Percentiles rank a stretch among this genome's conserved stretches.
Evolutionary conservation across 1,140 invertebrate genomes (phyloP).

Genomic region (Meloidogyne floridensis): DNA sequence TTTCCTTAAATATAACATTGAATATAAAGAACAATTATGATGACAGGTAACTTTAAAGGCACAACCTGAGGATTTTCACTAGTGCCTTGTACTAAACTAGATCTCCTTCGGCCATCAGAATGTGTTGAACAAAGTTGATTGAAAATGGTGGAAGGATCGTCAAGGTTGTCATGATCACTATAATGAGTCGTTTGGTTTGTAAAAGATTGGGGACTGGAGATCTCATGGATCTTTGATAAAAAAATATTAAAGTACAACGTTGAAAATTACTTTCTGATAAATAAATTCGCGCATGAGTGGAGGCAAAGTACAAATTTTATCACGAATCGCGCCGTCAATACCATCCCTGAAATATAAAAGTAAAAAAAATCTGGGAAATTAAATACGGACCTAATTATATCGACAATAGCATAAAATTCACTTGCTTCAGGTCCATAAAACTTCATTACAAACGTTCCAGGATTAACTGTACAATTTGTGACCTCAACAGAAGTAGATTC

Average conservation of each 20-base stretch:
- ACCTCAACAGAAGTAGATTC: constrained; percentile 43
- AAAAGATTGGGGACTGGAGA: neutral
- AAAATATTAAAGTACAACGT: neutral
- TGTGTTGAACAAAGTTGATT: constrained; percentile 45
- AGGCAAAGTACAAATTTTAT: constrained; percentile 54
- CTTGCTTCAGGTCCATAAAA: constrained; percentile 48
- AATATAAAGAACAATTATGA: too few relatives aligned
- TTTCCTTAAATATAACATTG: too few relatives aligned
- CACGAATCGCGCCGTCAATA: constrained; percentile 49
- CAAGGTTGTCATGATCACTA: neutral
- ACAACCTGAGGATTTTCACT: neutral
- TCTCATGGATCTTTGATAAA: constrained; percentile 1
- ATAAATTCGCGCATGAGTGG: constrained; percentile 48
- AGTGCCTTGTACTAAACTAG: neutral
- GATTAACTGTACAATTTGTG: constrained; percentile 49
- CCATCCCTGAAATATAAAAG: constrained; percentile 12
- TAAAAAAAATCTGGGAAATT: neutral
- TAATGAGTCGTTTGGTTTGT: neutral
- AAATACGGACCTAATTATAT: constrained; percentile 35
- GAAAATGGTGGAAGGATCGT: constrained; percentile 21
- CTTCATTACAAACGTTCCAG: constrained; percentile 43
- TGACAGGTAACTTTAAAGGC: neutral
- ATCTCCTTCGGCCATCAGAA: neutral
- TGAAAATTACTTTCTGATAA: constrained; percentile 39
- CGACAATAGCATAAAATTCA: constrained; percentile 50